Evolutionary conservation across 92 coral and sea anemone species (phyloP), one percentile per base, ranked within the genome.

Genomic region (Bergia sp.): DNA sequence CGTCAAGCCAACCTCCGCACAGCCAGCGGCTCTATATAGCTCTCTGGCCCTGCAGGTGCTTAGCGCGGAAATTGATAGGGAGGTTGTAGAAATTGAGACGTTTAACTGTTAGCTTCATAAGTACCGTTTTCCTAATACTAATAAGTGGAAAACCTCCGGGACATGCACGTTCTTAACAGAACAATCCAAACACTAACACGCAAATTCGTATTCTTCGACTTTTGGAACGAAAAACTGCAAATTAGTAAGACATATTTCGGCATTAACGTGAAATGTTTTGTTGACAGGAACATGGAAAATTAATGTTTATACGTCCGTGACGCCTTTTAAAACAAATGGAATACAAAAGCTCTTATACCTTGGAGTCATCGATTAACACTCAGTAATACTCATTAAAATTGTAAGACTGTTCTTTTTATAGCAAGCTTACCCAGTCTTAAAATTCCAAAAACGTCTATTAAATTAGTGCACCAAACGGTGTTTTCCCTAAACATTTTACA

Each of bases 1-100:
- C 61, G 61, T 45, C 49, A 1, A 79, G 21, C 66, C 21, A 44
- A 44, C 42, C 38, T 47, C 82, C 82, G 40, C 53, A 73, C 61
- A 44, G 41, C 82, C 82, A 44, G 20, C 42, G 82, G 82, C 21
- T 21, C 40, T 45, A 23, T 45, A 7, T 6, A 79, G 40, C 21
- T 79, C 9, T 9, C 82, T n/a, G 20, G 82, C 65, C 82, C 82
- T 49, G 82, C 82, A 36, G 82, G 82, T 15, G 61, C 57, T 79
- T 2, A n/a, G 42, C 40, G 41, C 12, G 66, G 82, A 73, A 73
- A 79, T 77, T 77, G 39, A 79, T 79, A 45, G 65, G 38, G 61
- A 29, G 29, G 61, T 78, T 78, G 42, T 78, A 42, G 4, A 78
- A 44, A 78, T 78, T 45, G 82, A 43, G 38, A 78, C 23, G 82